Base-by-base conservation (phyloP, 2,888 invertebrate species). In the Chrysodeixis includens region DNA sequence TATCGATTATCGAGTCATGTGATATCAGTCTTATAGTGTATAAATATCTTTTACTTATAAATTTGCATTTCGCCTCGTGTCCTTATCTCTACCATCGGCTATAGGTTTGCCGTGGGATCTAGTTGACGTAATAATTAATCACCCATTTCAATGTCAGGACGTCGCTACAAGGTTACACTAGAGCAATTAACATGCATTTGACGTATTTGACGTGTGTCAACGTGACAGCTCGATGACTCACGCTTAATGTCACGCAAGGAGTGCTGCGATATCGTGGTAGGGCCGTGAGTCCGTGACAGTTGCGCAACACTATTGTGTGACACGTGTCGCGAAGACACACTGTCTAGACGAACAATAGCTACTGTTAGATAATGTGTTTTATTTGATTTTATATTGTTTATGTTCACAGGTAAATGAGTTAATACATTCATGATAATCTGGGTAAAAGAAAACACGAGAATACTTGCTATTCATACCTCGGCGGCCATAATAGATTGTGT, bases 271-370 rank as follows among this genome's bases (percentile, higher is more conserved):
- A 69, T 59, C 62, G 62, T 63, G 67, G 52, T 69, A 55, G 30
- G 18, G 57, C 51, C 32, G 35, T 59, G 71, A 46, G 18, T 55
- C 51, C 40, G 44, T 56, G 69, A 46, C 57, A 56, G 22, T 81
- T 78, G 56, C 67, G 57, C 67, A 81, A 81, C 56, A 59, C 65
- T 65, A 72, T 81, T 76, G 77, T 75, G 22, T 62, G 67, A 66
- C 65, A 66, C 76, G 78, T 79, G 82, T 72, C 56, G 60, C 53
- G 82, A 72, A 70, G 82, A 73, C 80, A 81, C 65, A 69, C 82
- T 70, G 80, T 81, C 80, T 80, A 69, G 77, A 59, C 69, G 74
- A 82, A 80, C 80, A 82, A 80, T 80, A 74, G 75, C 44, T 62
- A 69, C 63, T 74, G 66, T 80, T 81, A 73, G 67, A 63, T 81